A percentile compares a stretch with the other conserved stretches of the same genome.
These are phyloP conservation scores for Choloepus hoffmanni DNA, from an alignment of 2,113 vertebrate genomes.

Conservation along the genomic window DNA sequence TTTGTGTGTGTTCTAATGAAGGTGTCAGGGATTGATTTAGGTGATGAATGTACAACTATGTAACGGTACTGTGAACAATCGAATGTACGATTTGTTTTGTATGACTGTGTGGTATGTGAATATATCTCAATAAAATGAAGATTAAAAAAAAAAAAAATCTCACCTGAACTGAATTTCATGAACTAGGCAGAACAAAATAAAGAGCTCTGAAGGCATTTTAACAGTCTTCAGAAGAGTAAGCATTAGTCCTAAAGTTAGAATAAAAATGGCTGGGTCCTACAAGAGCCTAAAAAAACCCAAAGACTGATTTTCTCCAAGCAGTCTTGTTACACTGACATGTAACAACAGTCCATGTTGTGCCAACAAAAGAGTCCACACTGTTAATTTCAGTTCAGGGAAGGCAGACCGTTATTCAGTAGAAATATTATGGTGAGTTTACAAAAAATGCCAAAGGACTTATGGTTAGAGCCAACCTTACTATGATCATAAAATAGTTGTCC, in stretches of 20 bases:
- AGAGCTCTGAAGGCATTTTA: not conserved
- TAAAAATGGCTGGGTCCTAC: not conserved
- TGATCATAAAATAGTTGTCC: not conserved
- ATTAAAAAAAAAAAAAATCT: not conserved
- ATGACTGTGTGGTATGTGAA: no score
- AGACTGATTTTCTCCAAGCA: not conserved
- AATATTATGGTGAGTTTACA: not conserved
- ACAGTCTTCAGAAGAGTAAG: not conserved
- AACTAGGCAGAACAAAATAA: not conserved
- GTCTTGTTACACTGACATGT: not conserved
- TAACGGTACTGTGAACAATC: no score
- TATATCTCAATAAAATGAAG: no score
- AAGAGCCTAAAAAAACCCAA: not conserved
- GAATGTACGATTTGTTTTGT: no score
- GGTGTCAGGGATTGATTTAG: no score
- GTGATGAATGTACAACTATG: no score
- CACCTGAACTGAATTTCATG: not conserved
- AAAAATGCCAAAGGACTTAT: constrained; percentile 55
- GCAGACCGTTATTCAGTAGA: not conserved
- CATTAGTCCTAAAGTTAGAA: not conserved
- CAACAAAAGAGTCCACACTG: not conserved
- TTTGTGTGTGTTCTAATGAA: no score
- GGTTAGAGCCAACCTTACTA: not conserved
- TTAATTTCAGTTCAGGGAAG: not conserved
- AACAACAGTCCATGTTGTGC: not conserved